Percentiles rank a stretch among this genome's conserved stretches.
Conservation (phyloP, 2,113 vertebrate genomes). For the Craseonycteris thonglongyai region DNA sequence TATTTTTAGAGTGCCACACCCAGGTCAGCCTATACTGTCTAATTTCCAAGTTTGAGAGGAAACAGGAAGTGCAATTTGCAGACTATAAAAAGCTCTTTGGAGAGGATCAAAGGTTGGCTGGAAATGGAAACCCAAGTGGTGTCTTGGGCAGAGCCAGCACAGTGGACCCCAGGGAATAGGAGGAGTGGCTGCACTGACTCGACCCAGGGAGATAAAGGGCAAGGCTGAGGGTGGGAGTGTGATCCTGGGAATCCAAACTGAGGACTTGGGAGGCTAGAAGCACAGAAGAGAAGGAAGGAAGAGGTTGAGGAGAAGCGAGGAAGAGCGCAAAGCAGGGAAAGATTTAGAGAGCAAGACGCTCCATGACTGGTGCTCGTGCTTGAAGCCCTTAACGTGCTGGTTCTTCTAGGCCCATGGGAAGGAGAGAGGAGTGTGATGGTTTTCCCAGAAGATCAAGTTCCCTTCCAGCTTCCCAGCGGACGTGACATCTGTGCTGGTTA, state of each 20-base stretch:
- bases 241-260: neutral
- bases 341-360: neutral
- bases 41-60: neutral
- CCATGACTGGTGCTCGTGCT: neutral
- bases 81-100: neutral
- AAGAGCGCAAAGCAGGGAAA: neutral
- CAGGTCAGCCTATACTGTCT: neutral
- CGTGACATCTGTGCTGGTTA: neutral
- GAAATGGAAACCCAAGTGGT: constrained; percentile 3
- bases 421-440: neutral
- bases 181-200: neutral
- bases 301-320: neutral
- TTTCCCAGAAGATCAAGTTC: neutral
- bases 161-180: neutral
- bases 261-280: neutral
- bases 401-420: neutral
- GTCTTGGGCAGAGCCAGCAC: neutral
- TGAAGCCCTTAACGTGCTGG: neutral
- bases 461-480: neutral
- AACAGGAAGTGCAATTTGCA: neutral
- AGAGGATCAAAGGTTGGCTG: neutral
- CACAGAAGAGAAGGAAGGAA: neutral
- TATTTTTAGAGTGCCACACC: neutral
- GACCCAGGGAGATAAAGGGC: neutral
- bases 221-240: neutral